Evolutionary conservation across 2,113 vertebrate genomes (phyloP).

Genomic region (Pteropus alecto): DNA sequence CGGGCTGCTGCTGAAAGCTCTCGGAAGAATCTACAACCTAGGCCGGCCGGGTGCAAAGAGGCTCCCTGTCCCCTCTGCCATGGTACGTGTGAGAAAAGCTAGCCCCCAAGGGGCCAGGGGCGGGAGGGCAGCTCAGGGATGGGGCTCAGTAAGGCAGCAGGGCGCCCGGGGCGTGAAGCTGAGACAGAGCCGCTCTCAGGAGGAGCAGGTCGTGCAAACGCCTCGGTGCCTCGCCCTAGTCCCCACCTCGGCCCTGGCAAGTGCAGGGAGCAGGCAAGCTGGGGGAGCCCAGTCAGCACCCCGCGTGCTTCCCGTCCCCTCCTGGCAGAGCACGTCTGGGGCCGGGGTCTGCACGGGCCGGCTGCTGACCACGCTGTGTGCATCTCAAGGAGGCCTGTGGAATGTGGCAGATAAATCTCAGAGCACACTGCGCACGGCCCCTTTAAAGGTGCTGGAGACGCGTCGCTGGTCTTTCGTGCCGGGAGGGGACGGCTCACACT

Average conservation of each 20-base stretch:
- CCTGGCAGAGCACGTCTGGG: fast-evolving
- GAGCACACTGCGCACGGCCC: neutral
- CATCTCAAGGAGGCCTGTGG: neutral
- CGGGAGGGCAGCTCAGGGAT: neutral
- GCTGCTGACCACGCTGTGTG: neutral
- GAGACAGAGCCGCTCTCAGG: neutral
- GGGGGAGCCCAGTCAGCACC: neutral
- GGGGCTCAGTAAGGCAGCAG: no score
- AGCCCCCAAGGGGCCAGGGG: neutral
- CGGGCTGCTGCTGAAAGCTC: no score
- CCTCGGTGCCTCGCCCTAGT: neutral
- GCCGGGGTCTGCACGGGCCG: fast-evolving
- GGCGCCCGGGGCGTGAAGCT: fast-evolving
- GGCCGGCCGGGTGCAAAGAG: no score
- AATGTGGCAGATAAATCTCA: neutral
- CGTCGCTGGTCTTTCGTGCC: fast-evolving
- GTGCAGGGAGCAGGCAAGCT: neutral
- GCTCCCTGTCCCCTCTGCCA: neutral
- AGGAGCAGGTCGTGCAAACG: fast-evolving
- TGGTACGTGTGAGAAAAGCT: no score
- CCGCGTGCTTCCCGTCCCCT: fast-evolving
- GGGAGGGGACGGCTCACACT: neutral
- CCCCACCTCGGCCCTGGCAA: fast-evolving
- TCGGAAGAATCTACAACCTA: neutral
- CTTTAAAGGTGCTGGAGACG: fast-evolving